phyloP scores from a whole-genome alignment of 1,140 invertebrate species.

The Physella acuta region DNA sequence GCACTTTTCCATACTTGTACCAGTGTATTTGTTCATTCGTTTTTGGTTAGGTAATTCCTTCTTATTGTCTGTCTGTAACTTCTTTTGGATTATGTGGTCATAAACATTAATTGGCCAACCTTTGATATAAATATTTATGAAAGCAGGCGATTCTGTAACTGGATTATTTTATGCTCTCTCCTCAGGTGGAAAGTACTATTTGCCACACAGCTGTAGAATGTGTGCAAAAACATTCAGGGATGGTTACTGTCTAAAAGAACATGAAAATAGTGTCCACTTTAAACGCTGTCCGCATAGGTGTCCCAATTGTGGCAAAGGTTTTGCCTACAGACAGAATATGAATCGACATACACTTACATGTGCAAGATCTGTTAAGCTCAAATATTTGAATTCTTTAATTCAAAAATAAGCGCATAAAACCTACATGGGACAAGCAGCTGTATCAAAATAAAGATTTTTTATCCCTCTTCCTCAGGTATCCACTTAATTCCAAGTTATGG shows the following conservation, averaged over 20 bases:
- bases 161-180: neutral
- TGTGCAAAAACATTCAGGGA: conserved; percentile 16
- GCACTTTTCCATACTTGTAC: too few species aligned
- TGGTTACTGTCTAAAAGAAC: conserved; percentile 14
- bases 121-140: too few species aligned
- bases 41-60: too few species aligned
- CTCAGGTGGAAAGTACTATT: conserved; percentile 6
- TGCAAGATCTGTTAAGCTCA: neutral
- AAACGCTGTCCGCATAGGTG: conserved; percentile 9
- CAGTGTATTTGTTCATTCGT: too few species aligned
- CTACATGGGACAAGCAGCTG: too few species aligned
- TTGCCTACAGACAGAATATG: conserved; percentile 18
- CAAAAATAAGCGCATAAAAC: too few species aligned
- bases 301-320: conserved; percentile 19
- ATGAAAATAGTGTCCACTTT: conserved; percentile 22
- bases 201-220: conserved; percentile 16
- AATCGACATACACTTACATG: conserved; percentile 1
- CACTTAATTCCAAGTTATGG: conserved; percentile 6
- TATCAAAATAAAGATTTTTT: neutral
- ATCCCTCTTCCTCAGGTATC: conserved; percentile 12
- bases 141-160: too few species aligned
- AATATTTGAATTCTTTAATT: too few species aligned
- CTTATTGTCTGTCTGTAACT: too few species aligned
- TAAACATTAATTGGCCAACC: too few species aligned
- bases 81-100: too few species aligned